Evolutionary conservation across 2,888 invertebrate genomes (phyloP), one percentile per base, ranked within the genome.

Genomic region (Marronus borbonicus): DNA sequence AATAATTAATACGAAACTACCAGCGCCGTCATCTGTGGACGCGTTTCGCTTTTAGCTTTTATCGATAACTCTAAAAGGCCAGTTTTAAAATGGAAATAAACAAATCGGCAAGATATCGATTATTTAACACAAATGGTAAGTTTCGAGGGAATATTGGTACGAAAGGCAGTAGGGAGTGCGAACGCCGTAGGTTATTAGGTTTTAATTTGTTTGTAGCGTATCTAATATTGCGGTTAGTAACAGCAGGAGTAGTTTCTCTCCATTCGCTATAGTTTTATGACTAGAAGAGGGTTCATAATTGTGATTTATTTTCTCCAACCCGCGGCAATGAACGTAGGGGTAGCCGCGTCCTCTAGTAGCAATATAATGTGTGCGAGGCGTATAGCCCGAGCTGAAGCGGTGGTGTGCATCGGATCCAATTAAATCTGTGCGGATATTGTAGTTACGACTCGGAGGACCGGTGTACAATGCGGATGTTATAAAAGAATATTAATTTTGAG

Each of bases 221-320:
- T 77, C 77, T 79, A 81, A 81, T 81, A 80, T 79, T 78, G 80
- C 68, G 81, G 79, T 78, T 81, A 81, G 80, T 81, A 80, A 80
- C 77, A 75, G 76, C 69, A 36, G 76, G 75, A 76, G 70, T 70
- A 76, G 68, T 64, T 72, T 79, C 70, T 39, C 52, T 65, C 65
- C n/a, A 66, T 39, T 72, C 75, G 76, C 70, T 76, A 64, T 66
- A 76, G 76, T 81, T 80, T 80, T 80, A 81, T 79, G 77, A 68
- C 74, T 28, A 44, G 10, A 76, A 77, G 79, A 79, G 75, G 68
- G 79, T 52, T 49, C 66, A 68, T 80, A 81, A 79, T 77, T 78
- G 74, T 81, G 80, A 81, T 80, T 80, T 80, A 80, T 79, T 36
- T 55, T 44, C 39, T 66, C 44, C n/a, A 39, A n/a, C 28, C 24